A percentile compares a stretch with the other conserved stretches of the same genome.
phyloP scores from a whole-genome alignment of 2,113 vertebrate genomes.

The Mixornis gularis region DNA sequence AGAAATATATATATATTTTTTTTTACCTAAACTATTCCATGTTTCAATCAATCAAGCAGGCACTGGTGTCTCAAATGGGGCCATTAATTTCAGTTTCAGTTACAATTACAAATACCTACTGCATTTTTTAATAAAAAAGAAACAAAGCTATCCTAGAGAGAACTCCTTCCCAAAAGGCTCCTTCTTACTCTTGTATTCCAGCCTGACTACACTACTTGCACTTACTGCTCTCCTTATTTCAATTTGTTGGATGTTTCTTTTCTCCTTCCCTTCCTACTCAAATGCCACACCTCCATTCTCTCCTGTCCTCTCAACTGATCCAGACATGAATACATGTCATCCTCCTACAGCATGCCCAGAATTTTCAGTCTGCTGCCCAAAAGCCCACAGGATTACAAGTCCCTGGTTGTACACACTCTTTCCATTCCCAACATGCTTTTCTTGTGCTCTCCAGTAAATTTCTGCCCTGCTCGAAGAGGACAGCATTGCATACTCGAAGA shows the following conservation, averaged over 20 bases:
- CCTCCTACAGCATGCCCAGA: neutral
- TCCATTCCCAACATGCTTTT: neutral
- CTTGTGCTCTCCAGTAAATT: neutral
- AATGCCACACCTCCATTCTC: neutral
- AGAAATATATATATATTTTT: neutral
- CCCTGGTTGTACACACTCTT: neutral
- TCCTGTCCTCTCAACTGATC: neutral
- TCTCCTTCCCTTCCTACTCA: neutral
- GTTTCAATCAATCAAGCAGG: neutral
- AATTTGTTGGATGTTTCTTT: neutral
- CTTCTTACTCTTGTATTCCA: neutral
- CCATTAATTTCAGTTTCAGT: neutral
- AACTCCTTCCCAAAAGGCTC: neutral
- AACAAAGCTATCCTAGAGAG: neutral
- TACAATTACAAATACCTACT: neutral
- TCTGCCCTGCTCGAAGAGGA: neutral
- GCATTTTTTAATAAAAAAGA: neutral
- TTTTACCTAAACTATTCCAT: neutral
- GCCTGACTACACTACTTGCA: neutral
- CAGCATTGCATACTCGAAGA: neutral
- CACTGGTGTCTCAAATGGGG: neutral
- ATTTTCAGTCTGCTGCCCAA: neutral
- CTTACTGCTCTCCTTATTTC: neutral
- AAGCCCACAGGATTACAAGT: neutral
- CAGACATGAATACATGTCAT: neutral